A percentile compares a stretch with the other conserved stretches of the same genome.
Conservation (phyloP, 2,888 invertebrate genomes). For the Trissonchulus sp. region DNA sequence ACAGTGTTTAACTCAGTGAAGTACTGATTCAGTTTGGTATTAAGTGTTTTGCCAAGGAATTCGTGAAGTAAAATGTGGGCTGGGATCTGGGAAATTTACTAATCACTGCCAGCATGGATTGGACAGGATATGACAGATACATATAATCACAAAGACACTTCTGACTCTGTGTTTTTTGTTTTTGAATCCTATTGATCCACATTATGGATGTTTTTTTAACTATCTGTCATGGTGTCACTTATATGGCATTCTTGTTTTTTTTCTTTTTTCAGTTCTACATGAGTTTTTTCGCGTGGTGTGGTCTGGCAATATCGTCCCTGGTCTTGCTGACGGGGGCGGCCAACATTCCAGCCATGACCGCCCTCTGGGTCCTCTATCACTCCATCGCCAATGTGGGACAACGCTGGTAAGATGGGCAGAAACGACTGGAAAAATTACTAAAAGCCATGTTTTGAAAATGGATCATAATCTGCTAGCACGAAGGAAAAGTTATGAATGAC, state of each 20-base stretch:
- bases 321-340: conserved; percentile 51
- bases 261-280: conserved; percentile 43
- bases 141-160: too few relatives aligned
- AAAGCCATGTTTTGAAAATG: not conserved
- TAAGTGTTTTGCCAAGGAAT: too few relatives aligned
- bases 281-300: conserved; percentile 49
- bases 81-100: too few relatives aligned
- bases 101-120: too few relatives aligned
- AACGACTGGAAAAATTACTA: not conserved
- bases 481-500: too few relatives aligned
- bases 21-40: too few relatives aligned
- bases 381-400: conserved; percentile 52
- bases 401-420: conserved; percentile 36
- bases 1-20: too few relatives aligned
- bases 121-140: too few relatives aligned
- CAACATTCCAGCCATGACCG: conserved; percentile 52
- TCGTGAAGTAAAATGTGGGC: too few relatives aligned
- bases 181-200: conserved; percentile 4
- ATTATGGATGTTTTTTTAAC: not conserved
- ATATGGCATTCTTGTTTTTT: not conserved
- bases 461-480: too few relatives aligned
- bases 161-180: too few relatives aligned
- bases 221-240: not conserved
- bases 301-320: conserved; percentile 47
- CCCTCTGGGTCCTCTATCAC: conserved; percentile 54